Conservation (phyloP, 2,797 vertebrate genomes). For the Pseudocheirus occidentalis region DNA sequence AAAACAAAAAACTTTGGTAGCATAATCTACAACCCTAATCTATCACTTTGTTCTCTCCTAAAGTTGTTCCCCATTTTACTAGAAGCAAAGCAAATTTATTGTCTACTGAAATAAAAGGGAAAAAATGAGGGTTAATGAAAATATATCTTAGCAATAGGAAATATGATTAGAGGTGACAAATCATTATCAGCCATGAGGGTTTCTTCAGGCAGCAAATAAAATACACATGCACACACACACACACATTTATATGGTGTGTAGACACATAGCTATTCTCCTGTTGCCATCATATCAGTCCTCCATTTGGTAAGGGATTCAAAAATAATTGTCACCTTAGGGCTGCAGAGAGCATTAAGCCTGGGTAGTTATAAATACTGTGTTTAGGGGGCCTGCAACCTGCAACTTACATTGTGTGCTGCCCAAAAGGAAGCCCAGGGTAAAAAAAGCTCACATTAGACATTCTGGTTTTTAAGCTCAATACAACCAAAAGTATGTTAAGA, state of each 20-base stretch:
- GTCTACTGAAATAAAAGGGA: constrained; percentile 58
- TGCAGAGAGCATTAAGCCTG: constrained; percentile 71
- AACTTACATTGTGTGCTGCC: constrained; percentile 66
- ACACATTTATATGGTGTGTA: neutral
- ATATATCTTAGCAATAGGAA: constrained; percentile 67
- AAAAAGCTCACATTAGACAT: constrained; percentile 57
- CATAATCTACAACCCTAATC: neutral
- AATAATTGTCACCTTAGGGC: constrained; percentile 83
- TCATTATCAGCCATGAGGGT: constrained; percentile 74
- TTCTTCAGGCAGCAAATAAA: constrained; percentile 74
- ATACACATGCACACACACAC: neutral
- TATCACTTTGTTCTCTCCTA: neutral
- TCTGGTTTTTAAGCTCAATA: constrained; percentile 69
- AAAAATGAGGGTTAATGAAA: constrained; percentile 71
- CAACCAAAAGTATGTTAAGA: constrained; percentile 56
- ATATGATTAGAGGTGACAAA: constrained; percentile 79
- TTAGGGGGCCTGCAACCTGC: constrained; percentile 45
- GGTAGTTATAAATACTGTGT: constrained; percentile 44
- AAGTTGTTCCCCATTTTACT: constrained; percentile 30
- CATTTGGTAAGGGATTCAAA: constrained; percentile 80
- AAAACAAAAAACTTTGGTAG: neutral
- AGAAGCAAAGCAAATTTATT: constrained; percentile 55
- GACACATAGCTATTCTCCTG: constrained; percentile 65
- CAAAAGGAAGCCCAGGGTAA: constrained; percentile 74
- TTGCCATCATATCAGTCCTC: constrained; percentile 64